A percentile compares a stretch with the other conserved stretches of the same genome.
Evolutionary conservation across 1,140 invertebrate genomes (phyloP).

Genomic region (Musca vetustissima): DNA sequence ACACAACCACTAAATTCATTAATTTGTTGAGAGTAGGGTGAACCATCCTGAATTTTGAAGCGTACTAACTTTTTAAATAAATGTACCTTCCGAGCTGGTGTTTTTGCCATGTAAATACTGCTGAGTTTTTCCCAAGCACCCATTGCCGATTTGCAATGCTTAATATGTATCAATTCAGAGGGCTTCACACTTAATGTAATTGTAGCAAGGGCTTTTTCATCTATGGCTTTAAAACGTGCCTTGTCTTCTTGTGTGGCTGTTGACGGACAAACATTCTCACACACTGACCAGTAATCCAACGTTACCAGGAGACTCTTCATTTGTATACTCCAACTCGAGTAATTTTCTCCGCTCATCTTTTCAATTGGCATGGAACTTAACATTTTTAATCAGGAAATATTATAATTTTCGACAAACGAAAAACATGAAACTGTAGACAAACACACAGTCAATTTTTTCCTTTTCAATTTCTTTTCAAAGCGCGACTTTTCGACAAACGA

Average conservation of each 20-base stretch:
- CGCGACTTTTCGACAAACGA: no score
- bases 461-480: no score
- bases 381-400: background rate
- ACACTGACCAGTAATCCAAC: conserved; percentile 1
- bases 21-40: background rate
- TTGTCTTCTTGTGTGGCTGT: conserved; percentile 8
- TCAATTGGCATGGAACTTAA: background rate
- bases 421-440: background rate
- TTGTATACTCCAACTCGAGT: background rate
- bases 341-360: background rate
- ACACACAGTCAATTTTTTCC: background rate
- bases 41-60: background rate
- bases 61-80: conserved; percentile 15
- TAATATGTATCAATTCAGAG: conserved; percentile 16
- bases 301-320: conserved; percentile 9
- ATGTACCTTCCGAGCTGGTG: conserved; percentile 1
- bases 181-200: conserved; percentile 19
- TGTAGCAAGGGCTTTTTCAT: conserved; percentile 23
- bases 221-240: background rate
- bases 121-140: conserved; percentile 16
- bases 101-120: conserved; percentile 6
- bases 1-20: conserved; percentile 6
- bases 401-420: background rate
- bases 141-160: conserved; percentile 5
- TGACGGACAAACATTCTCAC: conserved; percentile 31